Conservation (phyloP, 2,113 vertebrate species). For the Emydura subglobosa region DNA sequence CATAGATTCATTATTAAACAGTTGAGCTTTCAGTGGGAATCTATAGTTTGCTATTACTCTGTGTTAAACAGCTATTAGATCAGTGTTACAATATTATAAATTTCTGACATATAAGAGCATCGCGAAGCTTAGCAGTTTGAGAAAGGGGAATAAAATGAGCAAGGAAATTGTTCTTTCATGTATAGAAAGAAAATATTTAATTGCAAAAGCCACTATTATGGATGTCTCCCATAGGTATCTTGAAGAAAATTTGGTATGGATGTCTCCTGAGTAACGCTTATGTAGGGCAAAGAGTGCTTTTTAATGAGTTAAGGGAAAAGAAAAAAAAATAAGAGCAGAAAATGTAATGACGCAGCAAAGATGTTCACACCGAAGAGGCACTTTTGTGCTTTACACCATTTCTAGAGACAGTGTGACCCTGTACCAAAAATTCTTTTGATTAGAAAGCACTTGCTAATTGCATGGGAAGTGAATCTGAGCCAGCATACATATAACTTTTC, state of each 20-base stretch:
- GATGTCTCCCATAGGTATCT: not conserved
- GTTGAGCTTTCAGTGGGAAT: not conserved
- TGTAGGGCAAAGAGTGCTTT: not conserved
- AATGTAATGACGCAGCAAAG: not conserved
- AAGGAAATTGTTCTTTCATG: not conserved
- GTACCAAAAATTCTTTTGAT: not conserved
- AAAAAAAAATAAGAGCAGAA: not conserved
- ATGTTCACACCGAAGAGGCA: not conserved
- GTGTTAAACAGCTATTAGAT: not conserved
- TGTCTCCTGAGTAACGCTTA: not conserved
- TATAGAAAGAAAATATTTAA: not conserved
- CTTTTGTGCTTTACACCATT: not conserved
- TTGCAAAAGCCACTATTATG: not conserved
- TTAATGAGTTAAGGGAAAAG: not conserved
- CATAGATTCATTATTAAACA: not conserved
- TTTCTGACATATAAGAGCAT: not conserved
- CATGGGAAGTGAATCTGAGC: not conserved
- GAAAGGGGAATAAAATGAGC: not conserved
- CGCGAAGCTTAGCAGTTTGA: not conserved
- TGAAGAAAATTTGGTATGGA: fast-evolving
- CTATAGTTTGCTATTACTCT: not conserved
- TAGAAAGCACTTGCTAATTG: not conserved
- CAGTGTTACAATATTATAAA: not conserved
- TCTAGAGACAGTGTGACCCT: not conserved
- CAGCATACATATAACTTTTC: not conserved